Conservation (phyloP, 2,888 invertebrate genomes). For the Phania funesta region DNA sequence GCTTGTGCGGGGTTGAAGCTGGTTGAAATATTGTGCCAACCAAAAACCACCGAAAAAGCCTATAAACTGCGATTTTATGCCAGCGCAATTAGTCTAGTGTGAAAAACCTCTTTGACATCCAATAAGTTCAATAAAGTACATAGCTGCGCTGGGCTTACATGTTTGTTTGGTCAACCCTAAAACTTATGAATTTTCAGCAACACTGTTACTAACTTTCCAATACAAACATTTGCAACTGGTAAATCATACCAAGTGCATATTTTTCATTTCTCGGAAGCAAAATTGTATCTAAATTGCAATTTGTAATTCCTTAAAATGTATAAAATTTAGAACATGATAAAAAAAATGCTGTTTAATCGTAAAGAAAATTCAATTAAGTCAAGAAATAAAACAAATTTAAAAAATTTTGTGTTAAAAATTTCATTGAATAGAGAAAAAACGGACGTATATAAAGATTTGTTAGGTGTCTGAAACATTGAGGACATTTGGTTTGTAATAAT, state of each 20-base stretch:
- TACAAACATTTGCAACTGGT: constrained; percentile 3
- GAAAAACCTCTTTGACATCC: too few relatives aligned
- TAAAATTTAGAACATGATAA: too few relatives aligned
- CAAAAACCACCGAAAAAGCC: too few relatives aligned
- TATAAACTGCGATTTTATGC: too few relatives aligned
- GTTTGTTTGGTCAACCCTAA: neutral
- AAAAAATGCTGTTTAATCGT: neutral
- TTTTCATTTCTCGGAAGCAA: constrained; percentile 30
- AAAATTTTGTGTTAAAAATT: neutral
- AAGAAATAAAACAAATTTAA: too few relatives aligned
- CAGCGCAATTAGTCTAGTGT: too few relatives aligned
- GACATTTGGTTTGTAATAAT: neutral
- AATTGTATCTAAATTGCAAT: neutral
- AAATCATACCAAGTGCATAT: constrained; percentile 1
- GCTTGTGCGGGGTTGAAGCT: too few relatives aligned
- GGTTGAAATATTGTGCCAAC: too few relatives aligned
- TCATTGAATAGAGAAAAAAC: constrained; percentile 15
- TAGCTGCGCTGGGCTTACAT: too few relatives aligned
- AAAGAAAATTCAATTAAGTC: neutral
- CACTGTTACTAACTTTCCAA: neutral
- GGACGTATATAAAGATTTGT: constrained; percentile 35
- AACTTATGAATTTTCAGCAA: neutral
- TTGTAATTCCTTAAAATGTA: neutral
- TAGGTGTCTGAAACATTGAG: constrained; percentile 2
- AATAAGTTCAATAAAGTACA: too few relatives aligned